Base-by-base conservation (phyloP, 2,113 vertebrate species). In the Tachycineta bicolor region DNA sequence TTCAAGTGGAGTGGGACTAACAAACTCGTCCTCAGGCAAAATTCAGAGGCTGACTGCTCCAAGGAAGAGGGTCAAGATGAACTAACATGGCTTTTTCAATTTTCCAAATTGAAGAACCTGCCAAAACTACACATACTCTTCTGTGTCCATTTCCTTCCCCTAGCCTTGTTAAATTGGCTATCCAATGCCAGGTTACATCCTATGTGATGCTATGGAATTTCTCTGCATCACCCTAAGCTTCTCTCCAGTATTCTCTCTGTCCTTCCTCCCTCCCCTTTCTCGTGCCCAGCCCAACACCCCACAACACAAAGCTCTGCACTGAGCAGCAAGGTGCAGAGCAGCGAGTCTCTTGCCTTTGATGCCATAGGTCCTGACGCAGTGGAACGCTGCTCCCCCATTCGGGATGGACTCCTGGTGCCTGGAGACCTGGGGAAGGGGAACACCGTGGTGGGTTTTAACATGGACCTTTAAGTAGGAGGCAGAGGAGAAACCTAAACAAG, bases 391-490 rank as follows among this genome's bases (percentile, higher is more conserved):
- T 98, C 99, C 99, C 98, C 99, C 99, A 98, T 99, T 99, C 98
- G 98, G 98, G 98, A 99, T 99, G 98, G 98, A 98, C 97, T 99
- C 99, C 98, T 98, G 98, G 97, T 99, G 98, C 98, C 99, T 99
- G 97, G 99, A 99, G 98, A 99, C 99, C 98, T 98, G 98, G 98
- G 99, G 99, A 98, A 99, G 98, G 98, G 99, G 98, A 98, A 99
- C 98, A 98, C 99, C 99, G 97, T 99, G 99, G 98, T 99, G 99
- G 97, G 99, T 99, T 99, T 99, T 99, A 99, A 99, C 99, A 98
- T 99, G 99, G 99, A 99, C 99, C 99, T 99, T 99, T 99, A 99
- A 99, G 99, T 99, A 99, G 98, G 99, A 99, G 96, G 99, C 99
- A 98, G 99, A 99, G 98, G 99, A 99, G 99, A 99, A 99, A 99